phyloP scores from a whole-genome alignment of 2,113 vertebrate species.

The Sakesphorus luctuosus region DNA sequence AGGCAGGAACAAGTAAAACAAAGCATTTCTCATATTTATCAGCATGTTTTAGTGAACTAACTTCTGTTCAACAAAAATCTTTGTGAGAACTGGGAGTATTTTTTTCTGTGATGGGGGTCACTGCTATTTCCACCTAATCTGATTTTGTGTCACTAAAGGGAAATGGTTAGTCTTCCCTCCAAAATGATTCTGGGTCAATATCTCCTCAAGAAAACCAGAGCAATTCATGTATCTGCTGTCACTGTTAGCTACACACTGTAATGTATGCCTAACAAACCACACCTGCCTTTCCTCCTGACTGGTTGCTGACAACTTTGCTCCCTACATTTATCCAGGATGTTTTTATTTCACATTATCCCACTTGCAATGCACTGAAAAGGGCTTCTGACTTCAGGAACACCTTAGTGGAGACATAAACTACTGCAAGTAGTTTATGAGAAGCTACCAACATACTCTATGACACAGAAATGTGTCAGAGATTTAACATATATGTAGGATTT shows the following conservation, averaged over 20 bases:
- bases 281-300: background rate
- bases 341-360: background rate
- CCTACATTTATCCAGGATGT: background rate
- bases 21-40: slow-evolving; percentile 1
- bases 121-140: background rate
- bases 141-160: background rate
- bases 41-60: background rate
- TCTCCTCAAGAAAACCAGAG: background rate
- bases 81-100: background rate
- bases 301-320: background rate
- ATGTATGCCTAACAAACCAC: background rate
- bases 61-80: background rate
- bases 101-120: background rate
- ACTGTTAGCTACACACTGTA: background rate
- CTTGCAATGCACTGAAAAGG: background rate
- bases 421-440: background rate
- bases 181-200: background rate
- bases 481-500: background rate
- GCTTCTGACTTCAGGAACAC: background rate
- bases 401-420: background rate
- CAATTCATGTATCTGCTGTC: background rate
- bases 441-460: background rate
- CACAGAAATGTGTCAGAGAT: background rate
- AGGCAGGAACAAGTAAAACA: slow-evolving; percentile 3
- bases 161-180: background rate